A percentile compares a stretch with the other conserved stretches of the same genome.
Conservation (phyloP, 2,113 vertebrate species). For the Cacatua alba region DNA sequence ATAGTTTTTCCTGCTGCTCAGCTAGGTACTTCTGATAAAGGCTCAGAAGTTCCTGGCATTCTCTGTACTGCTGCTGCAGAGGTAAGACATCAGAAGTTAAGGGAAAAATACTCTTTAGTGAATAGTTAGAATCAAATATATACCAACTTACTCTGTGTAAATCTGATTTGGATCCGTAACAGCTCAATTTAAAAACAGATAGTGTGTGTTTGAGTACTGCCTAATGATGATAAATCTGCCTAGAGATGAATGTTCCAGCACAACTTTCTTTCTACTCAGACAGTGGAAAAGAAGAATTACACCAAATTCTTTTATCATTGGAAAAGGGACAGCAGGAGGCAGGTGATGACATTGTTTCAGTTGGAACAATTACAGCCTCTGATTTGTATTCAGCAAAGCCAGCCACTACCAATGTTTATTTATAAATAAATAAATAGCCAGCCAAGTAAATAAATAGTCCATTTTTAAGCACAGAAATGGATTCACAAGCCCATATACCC, state of each 20-base stretch:
- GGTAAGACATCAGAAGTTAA: slow-evolving; percentile 86
- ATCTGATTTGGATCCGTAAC: slow-evolving; percentile 3
- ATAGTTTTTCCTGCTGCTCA: slow-evolving; percentile 91
- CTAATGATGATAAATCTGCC: slow-evolving; percentile 56
- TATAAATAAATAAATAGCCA: slow-evolving; percentile 64
- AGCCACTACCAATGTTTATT: slow-evolving; percentile 48
- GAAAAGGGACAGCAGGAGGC: slow-evolving; percentile 19
- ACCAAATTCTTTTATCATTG: slow-evolving; percentile 34
- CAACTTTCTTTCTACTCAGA: not conserved
- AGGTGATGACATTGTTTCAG: slow-evolving; percentile 34
- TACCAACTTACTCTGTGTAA: not conserved
- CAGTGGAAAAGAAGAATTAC: slow-evolving; percentile 6
- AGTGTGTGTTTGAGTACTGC: not conserved
- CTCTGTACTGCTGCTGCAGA: slow-evolving; percentile 92
- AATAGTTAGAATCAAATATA: not conserved
- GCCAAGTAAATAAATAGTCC: slow-evolving; percentile 37
- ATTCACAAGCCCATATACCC: slow-evolving; percentile 38
- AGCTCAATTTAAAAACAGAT: slow-evolving; percentile 40
- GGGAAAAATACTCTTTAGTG: slow-evolving; percentile 49
- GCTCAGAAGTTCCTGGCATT: slow-evolving; percentile 93
- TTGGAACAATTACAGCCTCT: slow-evolving; percentile 45
- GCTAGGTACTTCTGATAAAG: slow-evolving; percentile 96
- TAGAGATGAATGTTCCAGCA: slow-evolving; percentile 18
- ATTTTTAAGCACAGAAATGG: slow-evolving; percentile 37
- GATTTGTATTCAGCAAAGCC: slow-evolving; percentile 53